phyloP scores from a whole-genome alignment of 2,888 invertebrate genomes.

The Philhelius pedissequus region DNA sequence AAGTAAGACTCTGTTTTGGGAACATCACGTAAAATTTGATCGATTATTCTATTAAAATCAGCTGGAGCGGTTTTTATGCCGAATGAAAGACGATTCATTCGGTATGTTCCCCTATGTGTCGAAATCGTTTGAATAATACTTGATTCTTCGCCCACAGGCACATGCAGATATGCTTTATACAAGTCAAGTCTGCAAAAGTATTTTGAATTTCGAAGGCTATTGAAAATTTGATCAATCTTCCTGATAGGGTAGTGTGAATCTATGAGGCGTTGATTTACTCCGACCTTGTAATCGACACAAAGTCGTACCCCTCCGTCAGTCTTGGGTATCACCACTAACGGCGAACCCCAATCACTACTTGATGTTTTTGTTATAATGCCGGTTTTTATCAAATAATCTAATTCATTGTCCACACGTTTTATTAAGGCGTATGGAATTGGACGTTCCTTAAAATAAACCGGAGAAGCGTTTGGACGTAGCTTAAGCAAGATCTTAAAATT shows the following conservation, averaged over 20 bases:
- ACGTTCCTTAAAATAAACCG: background rate
- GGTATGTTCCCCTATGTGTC: too few species aligned
- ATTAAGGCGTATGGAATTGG: background rate
- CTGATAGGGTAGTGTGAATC: too few species aligned
- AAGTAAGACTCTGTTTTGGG: too few species aligned
- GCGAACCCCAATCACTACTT: slow-evolving; percentile 4
- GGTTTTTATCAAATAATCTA: background rate
- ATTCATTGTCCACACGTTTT: background rate
- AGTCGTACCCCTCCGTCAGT: background rate
- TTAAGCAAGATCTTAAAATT: background rate
- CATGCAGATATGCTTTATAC: slow-evolving; percentile 70
- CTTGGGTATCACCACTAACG: background rate
- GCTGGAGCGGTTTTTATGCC: too few species aligned
- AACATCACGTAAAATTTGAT: too few species aligned
- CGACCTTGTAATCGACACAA: slow-evolving; percentile 4
- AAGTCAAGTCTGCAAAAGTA: background rate
- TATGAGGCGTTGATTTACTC: background rate
- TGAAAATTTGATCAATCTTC: too few species aligned
- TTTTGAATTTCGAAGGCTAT: too few species aligned
- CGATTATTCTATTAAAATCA: too few species aligned
- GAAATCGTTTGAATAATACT: too few species aligned
- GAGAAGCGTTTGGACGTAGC: background rate
- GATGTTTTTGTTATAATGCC: slow-evolving; percentile 1
- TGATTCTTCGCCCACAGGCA: too few species aligned
- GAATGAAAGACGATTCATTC: too few species aligned